These are phyloP conservation scores for Elegia similella DNA, from an alignment of 2,888 invertebrate species.

Conservation along the genomic window DNA sequence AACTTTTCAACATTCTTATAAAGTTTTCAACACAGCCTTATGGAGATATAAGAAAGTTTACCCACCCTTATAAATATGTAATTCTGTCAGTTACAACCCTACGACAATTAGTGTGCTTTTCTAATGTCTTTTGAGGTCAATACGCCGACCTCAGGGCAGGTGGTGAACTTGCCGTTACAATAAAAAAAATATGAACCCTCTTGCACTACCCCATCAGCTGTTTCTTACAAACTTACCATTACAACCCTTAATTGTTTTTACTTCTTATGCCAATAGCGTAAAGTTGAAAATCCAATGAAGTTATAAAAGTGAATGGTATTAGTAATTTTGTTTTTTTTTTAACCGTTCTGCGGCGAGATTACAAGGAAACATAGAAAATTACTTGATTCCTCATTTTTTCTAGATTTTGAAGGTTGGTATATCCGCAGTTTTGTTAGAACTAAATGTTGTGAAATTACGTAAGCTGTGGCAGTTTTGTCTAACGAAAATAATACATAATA, in stretches of 20 bases:
- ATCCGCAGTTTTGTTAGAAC: background rate
- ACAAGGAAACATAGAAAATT: conserved; percentile 15
- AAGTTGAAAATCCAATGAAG: background rate
- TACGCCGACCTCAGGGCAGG: conserved; percentile 24
- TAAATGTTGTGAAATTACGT: too few relatives aligned
- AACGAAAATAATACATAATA: too few relatives aligned
- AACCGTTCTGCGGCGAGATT: conserved; percentile 11
- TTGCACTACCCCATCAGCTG: conserved; percentile 15
- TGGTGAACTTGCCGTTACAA: conserved; percentile 41
- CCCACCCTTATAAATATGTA: background rate
- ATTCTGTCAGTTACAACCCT: conserved; percentile 1
- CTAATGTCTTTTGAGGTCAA: conserved; percentile 20
- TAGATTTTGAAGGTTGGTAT: background rate
- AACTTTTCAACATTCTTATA: too few relatives aligned
- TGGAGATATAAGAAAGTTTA: background rate
- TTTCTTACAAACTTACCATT: conserved; percentile 2
- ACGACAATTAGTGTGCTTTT: conserved; percentile 12
- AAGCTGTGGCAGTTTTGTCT: too few relatives aligned
- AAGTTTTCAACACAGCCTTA: background rate
- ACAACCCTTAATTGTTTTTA: background rate
- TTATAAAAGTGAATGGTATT: background rate
- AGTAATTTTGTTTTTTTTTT: conserved; percentile 12
- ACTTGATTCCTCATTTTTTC: conserved; percentile 13
- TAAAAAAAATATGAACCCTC: conserved; percentile 24
- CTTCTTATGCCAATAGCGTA: background rate